Evolutionary conservation across 2,888 invertebrate genomes (phyloP).

Genomic region (Stegophylla sp.): DNA sequence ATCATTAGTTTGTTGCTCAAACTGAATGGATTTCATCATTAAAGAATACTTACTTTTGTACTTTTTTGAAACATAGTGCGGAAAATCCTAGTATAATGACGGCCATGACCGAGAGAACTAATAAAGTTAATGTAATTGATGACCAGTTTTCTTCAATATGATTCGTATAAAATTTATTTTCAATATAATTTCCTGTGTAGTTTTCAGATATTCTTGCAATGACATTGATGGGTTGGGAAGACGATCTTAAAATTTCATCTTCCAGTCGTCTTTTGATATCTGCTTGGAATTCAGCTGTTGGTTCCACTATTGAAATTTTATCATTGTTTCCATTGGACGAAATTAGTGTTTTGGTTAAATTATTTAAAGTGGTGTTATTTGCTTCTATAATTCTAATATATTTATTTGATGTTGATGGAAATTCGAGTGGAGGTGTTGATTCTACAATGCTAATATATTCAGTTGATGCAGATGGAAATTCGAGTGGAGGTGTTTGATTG

Average conservation of each 20-base stretch:
- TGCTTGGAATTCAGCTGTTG: neutral
- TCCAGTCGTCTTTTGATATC: neutral
- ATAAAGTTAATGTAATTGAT: slow-evolving; percentile 17
- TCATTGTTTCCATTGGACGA: slow-evolving; percentile 1
- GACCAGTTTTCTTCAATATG: neutral
- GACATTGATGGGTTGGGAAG: slow-evolving; percentile 20
- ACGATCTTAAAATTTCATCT: neutral
- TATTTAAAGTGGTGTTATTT: neutral
- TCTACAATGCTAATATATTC: slow-evolving; percentile 24
- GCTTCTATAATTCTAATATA: slow-evolving; percentile 31
- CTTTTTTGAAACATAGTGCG: slow-evolving; percentile 35
- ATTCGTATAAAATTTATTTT: slow-evolving; percentile 47
- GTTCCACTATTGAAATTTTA: neutral
- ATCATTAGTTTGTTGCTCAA: too few relatives aligned
- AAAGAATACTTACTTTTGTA: slow-evolving; percentile 37
- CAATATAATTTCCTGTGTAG: slow-evolving; percentile 26
- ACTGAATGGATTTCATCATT: too few relatives aligned
- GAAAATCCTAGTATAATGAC: slow-evolving; percentile 7
- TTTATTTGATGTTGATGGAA: slow-evolving; percentile 38
- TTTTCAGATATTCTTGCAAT: slow-evolving; percentile 38
- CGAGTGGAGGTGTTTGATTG: slow-evolving; percentile 43
- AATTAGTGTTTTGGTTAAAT: neutral
- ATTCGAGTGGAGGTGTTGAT: slow-evolving; percentile 37
- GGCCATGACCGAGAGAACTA: neutral
- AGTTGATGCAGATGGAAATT: slow-evolving; percentile 40